Evolutionary conservation across 2,797 vertebrate species (phyloP).

Genomic region (Holocentrus rufus): DNA sequence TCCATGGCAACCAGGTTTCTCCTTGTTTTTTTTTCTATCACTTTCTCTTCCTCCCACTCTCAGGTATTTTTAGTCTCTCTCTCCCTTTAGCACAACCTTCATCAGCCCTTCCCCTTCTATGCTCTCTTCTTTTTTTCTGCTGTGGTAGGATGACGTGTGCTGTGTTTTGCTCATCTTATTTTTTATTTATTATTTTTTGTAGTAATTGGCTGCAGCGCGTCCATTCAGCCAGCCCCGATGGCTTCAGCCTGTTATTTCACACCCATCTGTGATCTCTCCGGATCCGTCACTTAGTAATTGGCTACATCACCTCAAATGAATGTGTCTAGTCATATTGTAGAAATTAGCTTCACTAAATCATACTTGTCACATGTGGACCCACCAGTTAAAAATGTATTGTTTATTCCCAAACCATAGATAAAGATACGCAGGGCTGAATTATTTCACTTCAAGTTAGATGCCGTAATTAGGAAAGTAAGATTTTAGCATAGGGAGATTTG

Average conservation of each 20-base stretch:
- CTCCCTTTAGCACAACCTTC: background rate
- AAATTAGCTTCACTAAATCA: background rate
- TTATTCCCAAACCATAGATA: no score
- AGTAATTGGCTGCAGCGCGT: background rate
- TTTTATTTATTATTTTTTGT: background rate
- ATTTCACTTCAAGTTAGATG: background rate
- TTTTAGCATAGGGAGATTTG: background rate
- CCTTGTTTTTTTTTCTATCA: slow-evolving; percentile 13
- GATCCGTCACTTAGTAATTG: background rate
- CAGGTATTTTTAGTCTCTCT: background rate
- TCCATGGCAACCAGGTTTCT: slow-evolving; percentile 13
- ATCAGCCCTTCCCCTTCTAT: background rate
- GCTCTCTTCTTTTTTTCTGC: background rate
- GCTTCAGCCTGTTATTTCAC: background rate
- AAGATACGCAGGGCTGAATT: background rate
- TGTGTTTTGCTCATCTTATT: background rate
- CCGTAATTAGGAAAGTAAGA: background rate
- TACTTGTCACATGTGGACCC: background rate
- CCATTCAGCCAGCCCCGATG: no score
- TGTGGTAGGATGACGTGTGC: background rate
- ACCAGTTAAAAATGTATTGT: background rate
- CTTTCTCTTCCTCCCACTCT: slow-evolving; percentile 15
- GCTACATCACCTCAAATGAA: background rate
- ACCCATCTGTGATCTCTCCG: background rate
- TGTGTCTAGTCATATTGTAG: background rate